Evolutionary conservation across 2,113 vertebrate species (phyloP).

Genomic region (Stictonetta naevosa): DNA sequence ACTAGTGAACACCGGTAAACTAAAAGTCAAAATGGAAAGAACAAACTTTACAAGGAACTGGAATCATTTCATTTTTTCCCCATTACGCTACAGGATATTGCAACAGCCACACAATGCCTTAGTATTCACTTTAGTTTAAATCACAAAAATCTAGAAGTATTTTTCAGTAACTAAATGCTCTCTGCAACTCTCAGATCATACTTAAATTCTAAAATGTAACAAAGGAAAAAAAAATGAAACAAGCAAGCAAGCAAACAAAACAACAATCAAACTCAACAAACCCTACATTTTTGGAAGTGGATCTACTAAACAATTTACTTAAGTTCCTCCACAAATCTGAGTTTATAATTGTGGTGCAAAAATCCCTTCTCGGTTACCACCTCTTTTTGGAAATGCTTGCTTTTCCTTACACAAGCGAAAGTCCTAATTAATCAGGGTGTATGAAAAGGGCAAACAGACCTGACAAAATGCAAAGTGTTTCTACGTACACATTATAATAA

Average conservation of each 20-base stretch:
- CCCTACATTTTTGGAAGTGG: no score
- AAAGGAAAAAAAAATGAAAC: not conserved
- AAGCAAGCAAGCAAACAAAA: not conserved
- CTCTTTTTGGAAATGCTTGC: not conserved
- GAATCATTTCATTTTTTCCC: not conserved
- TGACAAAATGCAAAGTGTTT: not conserved
- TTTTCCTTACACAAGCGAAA: not conserved
- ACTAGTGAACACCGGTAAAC: not conserved
- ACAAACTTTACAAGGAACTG: not conserved
- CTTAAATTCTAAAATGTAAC: not conserved
- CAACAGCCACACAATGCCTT: not conserved
- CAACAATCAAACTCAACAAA: no score
- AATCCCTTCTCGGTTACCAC: not conserved
- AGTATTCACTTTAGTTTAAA: not conserved
- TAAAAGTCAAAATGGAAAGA: not conserved
- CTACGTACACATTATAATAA: not conserved
- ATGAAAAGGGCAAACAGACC: not conserved
- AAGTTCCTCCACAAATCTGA: not conserved
- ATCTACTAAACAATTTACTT: not conserved
- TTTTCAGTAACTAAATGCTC: not conserved
- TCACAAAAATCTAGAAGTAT: not conserved
- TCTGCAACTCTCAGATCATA: not conserved
- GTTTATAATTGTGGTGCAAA: not conserved
- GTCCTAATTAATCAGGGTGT: not conserved
- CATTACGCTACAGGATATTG: no score